Evolutionary conservation across 2,113 vertebrate species (phyloP), one percentile per base, ranked within the genome.

Genomic region (Dendropsophus ebraccatus): DNA sequence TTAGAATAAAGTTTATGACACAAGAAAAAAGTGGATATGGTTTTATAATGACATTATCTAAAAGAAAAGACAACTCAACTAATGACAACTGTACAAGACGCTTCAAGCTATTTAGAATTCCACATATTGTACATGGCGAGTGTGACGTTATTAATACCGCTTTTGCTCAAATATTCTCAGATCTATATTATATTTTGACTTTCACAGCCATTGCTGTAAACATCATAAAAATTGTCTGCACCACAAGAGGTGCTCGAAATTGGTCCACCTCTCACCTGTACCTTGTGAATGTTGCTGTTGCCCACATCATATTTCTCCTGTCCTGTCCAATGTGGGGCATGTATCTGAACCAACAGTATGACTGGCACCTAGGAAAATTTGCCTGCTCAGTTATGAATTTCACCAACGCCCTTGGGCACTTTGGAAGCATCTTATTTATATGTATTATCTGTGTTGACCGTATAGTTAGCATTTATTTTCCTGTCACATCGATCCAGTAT

Each of bases 201-300:
- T 75, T 84, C 9, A 62, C 19, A 28, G 70, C 35, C 35, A 84
- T 84, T 45, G 69, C 70, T 84, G 32, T 54, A 17, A 84, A 84
- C 35, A 50, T 60, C 35, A 30, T 75, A 60, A 84, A 84, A 60
- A 84, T 84, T 50, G 54, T 47, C n/a, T 56, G 37, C 52, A 60
- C 32, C 10, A 9, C 12, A 4, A 28, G 70, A 45, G 16, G 25
- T 10, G 23, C 9, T 19, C 70, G 25, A 25, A 75, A 54, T 12
- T 84, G 82, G 82, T 75, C 82, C n/a, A 84, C 70, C 10, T 75
- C 70, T 47, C 82, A 84, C 25, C 58, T 84, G 37, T 84, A 84
- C 52, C 70, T 84, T 0, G 5, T 84, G 14, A 84, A 84, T 56
- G 35, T 84, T 45, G 82, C 82, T 5, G 47, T 84, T 23, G 52